A percentile compares a stretch with the other conserved stretches of the same genome.
These are phyloP conservation scores for Eospalax fontanierii DNA, from an alignment of 2,797 vertebrate genomes.

Conservation along the genomic window DNA sequence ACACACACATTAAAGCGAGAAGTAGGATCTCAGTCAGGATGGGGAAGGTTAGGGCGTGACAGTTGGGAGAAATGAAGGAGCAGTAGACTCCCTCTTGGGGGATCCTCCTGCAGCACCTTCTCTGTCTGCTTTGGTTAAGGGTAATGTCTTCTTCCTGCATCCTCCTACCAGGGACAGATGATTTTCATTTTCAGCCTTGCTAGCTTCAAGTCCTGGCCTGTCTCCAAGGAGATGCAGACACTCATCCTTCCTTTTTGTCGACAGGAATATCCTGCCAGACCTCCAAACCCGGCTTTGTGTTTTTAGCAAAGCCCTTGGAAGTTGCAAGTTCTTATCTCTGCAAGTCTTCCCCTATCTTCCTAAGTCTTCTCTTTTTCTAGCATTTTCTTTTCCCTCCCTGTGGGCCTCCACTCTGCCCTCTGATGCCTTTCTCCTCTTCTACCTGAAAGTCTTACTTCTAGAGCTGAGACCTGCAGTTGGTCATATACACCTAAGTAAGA, in stretches of 20 bases:
- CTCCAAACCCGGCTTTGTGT: not conserved
- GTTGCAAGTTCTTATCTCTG: not conserved
- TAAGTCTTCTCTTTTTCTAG: not conserved
- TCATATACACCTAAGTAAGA: conserved; percentile 28
- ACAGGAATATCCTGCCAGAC: not conserved
- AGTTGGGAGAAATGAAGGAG: not conserved
- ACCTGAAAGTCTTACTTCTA: not conserved
- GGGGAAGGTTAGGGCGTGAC: not conserved
- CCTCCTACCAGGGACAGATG: not conserved
- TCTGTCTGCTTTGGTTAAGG: not conserved
- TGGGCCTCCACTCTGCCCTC: not conserved
- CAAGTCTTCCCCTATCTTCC: not conserved
- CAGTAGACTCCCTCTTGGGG: not conserved
- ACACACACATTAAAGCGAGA: not conserved
- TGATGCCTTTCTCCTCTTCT: not conserved
- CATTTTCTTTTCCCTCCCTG: not conserved
- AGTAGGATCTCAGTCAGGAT: not conserved
- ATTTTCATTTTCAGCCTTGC: not conserved
- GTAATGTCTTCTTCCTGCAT: not conserved
- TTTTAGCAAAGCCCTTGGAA: conserved; percentile 1
- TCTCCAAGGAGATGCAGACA: conserved; percentile 16
- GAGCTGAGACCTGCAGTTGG: not conserved
- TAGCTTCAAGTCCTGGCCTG: not conserved
- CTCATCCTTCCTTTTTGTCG: not conserved
- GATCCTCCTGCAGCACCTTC: fast-evolving